Base-by-base conservation (phyloP, 2,113 vertebrate species). In the Marcusenius ussheri region DNA sequence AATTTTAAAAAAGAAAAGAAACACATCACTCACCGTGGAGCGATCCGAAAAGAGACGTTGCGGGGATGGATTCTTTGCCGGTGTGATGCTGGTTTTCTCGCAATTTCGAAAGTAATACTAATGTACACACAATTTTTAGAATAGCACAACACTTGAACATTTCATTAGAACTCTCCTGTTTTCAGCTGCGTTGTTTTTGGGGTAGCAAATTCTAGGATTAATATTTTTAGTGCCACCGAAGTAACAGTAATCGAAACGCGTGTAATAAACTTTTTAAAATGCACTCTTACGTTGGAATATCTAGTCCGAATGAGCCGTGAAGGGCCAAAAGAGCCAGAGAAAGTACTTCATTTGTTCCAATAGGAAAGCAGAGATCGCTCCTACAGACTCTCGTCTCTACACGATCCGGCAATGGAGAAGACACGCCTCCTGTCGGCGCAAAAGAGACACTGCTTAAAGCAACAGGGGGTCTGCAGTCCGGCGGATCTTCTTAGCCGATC, bases 351-450 rank as follows among this genome's bases (percentile, higher is more conserved):
- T 93, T 93, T 93, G 94, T 93, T 94, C 93, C 92, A 91, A 90
- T 90, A 91, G 92, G 91, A 86, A 91, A 94, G 92, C 90, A 42
- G 93, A 90, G 91, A 84, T 88, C 92, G 91, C 93, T 94, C 93
- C 89, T 90, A 91, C 88, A 91, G 92, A 90, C 92, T 93, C 19
- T 88, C 92, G 88, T 91, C 91, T 94, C 91, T 90, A 31, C 89
- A 91, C 92, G 91, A 90, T 83, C 90, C 91, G 94, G 94, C 93
- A 92, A 93, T 89, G 92, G 95, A 94, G 92, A 94, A 94, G 97
- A 96, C 96, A 96, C 97, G 97, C 97, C 98, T 97, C 97, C 97
- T 96, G 94, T 96, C 91, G 95, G 96, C 94, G 96, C 92, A 89
- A 91, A 91, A 90, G 88, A 91, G 90, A 56, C 93, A 93, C 92